Evolutionary conservation across 2,888 invertebrate genomes (phyloP), one percentile per base, ranked within the genome.

Genomic region (Eristalis intricaria): DNA sequence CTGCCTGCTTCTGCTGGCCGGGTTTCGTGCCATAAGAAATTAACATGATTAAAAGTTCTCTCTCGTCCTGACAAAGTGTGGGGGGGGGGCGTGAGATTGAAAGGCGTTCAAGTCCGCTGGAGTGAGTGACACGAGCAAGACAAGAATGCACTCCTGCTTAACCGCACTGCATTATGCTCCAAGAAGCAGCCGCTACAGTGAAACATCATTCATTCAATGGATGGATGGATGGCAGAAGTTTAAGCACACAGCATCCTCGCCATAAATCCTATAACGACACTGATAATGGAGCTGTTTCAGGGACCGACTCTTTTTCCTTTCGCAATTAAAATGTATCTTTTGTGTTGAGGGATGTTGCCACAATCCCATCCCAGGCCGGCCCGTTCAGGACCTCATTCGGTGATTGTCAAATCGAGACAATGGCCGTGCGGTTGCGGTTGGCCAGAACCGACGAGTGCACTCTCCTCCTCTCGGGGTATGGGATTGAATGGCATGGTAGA

Each of bases 1-100:
- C n/a, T n/a, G n/a, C n/a, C n/a, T n/a, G n/a, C n/a, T n/a, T n/a
- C n/a, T n/a, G n/a, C n/a, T n/a, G n/a, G 50, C 85, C 61, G 77
- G 74, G 82, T 68, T 81, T 81, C 58, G 74, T 83, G 74, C 74
- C 74, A 75, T 78, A 79, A 86, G 78, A 71, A 87, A 87, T 87
- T 86, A 87, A 87, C 83, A 83, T 83, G 83, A 87, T 87, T 83
- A 87, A 83, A 87, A 87, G 83, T 79, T 79, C 79, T 58, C 50
- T 4, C 78, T 75, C 78, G 74, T 71, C 64, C 66, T 76, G 19
- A 40, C 43, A 32, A 40, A 50, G 43, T 40, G n/a, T 58, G 61
- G n/a, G 68, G 22, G 38, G 43, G 7, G 68, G n/a, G n/a, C 5
- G 26, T 15, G 10, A 2, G 23, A 50, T 50, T 26, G 15, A 26